Evolutionary conservation across 2,888 invertebrate genomes (phyloP).

Genomic region (Sinhomidia bicolor): DNA sequence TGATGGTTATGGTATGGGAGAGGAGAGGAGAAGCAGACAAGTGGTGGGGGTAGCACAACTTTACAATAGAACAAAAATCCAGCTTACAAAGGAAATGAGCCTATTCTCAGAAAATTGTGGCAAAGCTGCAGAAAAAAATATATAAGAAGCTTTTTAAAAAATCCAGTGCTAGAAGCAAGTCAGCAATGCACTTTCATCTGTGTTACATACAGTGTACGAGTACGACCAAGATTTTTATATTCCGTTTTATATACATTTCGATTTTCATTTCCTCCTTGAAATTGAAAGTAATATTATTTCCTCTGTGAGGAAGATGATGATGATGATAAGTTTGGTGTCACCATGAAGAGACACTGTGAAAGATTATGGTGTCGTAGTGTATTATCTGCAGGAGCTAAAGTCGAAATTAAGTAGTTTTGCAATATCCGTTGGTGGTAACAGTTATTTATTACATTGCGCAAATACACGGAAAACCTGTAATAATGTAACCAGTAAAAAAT

Average conservation of each 20-base stretch:
- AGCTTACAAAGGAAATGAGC: not conserved
- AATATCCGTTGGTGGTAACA: not conserved
- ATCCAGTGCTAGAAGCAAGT: not conserved
- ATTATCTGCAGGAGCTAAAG: not conserved
- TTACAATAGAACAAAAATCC: conserved; percentile 1
- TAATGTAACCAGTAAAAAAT: not conserved
- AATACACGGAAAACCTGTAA: not conserved
- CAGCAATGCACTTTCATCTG: conserved; percentile 14
- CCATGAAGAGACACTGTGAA: not conserved
- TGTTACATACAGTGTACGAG: too few species aligned
- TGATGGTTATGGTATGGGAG: too few species aligned
- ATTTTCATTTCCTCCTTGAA: not conserved
- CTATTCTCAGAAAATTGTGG: not conserved
- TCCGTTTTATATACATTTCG: too few species aligned
- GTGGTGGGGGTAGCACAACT: not conserved
- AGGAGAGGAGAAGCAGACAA: not conserved
- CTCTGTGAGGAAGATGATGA: not conserved
- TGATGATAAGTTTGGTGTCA: not conserved
- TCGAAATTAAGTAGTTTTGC: not conserved
- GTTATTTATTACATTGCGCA: not conserved
- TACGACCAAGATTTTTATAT: too few species aligned
- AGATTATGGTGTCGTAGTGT: not conserved
- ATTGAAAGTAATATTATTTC: too few species aligned
- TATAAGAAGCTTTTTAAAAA: not conserved
- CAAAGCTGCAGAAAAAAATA: not conserved